These are phyloP conservation scores for Elysia crispata DNA, from an alignment of 2,888 invertebrate genomes.

Conservation along the genomic window DNA sequence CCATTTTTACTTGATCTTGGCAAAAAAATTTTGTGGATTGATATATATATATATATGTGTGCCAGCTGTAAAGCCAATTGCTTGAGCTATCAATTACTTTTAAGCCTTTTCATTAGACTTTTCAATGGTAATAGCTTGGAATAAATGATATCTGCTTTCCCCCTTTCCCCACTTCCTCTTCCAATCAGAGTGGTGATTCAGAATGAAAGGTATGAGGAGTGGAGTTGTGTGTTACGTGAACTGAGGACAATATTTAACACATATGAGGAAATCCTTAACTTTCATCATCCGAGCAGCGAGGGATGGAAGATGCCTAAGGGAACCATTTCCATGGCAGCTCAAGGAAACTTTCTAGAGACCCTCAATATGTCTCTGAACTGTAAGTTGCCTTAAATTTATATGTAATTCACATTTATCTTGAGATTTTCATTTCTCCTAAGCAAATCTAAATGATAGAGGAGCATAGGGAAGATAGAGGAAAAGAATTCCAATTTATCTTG, in stretches of 20 bases:
- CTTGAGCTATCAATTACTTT: too few relatives aligned
- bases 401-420: too few relatives aligned
- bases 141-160: not conserved
- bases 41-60: too few relatives aligned
- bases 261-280: conserved; percentile 91
- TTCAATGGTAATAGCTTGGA: not conserved
- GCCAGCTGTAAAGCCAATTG: too few relatives aligned
- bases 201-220: conserved; percentile 98
- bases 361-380: conserved; percentile 98
- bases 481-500: too few relatives aligned
- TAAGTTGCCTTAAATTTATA: conserved; percentile 76
- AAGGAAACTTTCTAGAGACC: conserved; percentile 99
- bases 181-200: conserved; percentile 92
- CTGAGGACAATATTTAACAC: conserved; percentile 91
- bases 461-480: too few relatives aligned
- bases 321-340: conserved; percentile 80
- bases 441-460: too few relatives aligned
- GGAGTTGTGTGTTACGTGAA: conserved; percentile 93
- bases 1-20: too few relatives aligned
- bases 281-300: conserved; percentile 89
- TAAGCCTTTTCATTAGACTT: too few relatives aligned
- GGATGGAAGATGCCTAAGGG: conserved; percentile 67
- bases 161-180: not conserved
- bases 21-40: too few relatives aligned
- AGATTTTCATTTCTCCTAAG: too few relatives aligned